Evolutionary conservation across 2,888 invertebrate species (phyloP).

Genomic region (Druceiella hillmani): DNA sequence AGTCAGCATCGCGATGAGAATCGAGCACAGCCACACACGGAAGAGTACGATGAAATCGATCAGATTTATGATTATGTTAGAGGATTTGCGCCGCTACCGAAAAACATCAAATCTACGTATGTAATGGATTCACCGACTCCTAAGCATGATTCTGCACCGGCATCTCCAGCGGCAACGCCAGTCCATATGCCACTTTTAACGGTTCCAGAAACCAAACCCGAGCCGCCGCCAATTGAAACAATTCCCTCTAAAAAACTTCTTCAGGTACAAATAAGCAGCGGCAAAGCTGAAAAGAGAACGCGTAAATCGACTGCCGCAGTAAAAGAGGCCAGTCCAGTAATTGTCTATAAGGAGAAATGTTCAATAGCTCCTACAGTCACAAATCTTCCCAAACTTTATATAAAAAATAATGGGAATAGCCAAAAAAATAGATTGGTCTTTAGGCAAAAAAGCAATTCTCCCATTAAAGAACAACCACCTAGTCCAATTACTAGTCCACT

Average conservation of each 20-base stretch:
- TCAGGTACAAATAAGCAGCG: conserved; percentile 32
- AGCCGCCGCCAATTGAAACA: conserved; percentile 88
- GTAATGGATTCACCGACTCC: conserved; percentile 36
- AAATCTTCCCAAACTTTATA: conserved; percentile 71
- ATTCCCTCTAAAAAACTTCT: conserved; percentile 77
- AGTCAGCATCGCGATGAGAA: conserved; percentile 60
- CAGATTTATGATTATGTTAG: conserved; percentile 95
- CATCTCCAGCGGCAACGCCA: conserved; percentile 50
- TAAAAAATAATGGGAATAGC: conserved; percentile 65
- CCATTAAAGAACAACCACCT: conserved; percentile 64
- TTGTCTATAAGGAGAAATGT: conserved; percentile 53
- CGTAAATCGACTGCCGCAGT: conserved; percentile 55
- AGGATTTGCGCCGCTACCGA: conserved; percentile 86
- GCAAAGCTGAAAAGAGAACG: conserved; percentile 69
- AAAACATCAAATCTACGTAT: conserved; percentile 66
- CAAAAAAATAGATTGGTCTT: conserved; percentile 60
- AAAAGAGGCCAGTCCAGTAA: conserved; percentile 49
- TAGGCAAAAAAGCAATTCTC: conserved; percentile 66
- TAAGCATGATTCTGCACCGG: conserved; percentile 52
- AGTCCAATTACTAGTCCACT: conserved; percentile 53
- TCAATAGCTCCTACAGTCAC: conserved; percentile 45
- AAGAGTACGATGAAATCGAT: conserved; percentile 94
- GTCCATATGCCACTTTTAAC: conserved; percentile 50
- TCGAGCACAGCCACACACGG: conserved; percentile 53
- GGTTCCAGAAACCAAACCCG: conserved; percentile 61